Evolutionary conservation across 2,113 vertebrate genomes (phyloP).

Genomic region (Apus apus): DNA sequence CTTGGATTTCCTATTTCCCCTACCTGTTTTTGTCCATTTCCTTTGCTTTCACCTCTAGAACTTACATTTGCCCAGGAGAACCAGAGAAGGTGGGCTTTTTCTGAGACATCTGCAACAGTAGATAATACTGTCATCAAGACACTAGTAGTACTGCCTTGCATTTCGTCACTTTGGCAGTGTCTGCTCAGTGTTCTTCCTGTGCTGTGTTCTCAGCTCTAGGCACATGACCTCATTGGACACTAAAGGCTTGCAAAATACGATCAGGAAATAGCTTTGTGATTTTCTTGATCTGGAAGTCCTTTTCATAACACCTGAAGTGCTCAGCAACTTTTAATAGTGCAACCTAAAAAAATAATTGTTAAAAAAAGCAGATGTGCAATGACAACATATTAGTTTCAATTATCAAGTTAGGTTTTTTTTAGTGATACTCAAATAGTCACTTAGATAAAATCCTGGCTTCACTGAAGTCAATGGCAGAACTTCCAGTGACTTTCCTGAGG

Average conservation of each 20-base stretch:
- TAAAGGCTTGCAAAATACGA: background rate
- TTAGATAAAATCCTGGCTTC: background rate
- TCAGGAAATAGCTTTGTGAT: conserved; percentile 28
- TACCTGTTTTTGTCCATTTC: background rate
- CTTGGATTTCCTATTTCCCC: background rate
- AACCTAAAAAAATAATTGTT: background rate
- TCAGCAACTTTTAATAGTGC: background rate
- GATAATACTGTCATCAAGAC: conserved; percentile 51
- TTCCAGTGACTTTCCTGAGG: background rate
- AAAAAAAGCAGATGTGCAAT: background rate
- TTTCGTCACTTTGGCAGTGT: conserved; percentile 10
- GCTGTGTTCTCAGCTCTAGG: background rate
- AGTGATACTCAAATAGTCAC: background rate
- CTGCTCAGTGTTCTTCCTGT: conserved; percentile 1
- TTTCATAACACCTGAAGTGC: background rate
- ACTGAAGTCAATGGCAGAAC: background rate
- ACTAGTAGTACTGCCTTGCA: background rate
- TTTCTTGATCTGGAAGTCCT: background rate
- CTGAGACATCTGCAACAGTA: background rate
- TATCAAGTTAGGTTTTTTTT: background rate
- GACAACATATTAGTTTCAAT: background rate
- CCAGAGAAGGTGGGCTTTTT: conserved; percentile 4
- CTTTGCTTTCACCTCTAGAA: background rate
- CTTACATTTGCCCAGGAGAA: conserved; percentile 6
- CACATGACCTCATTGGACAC: background rate